Percentiles rank a stretch among this genome's conserved stretches.
Evolutionary conservation across 30 jellyfish, hydroid and myxozoan species (phyloP).

Genomic region (Pseudorhiza aurosa): DNA sequence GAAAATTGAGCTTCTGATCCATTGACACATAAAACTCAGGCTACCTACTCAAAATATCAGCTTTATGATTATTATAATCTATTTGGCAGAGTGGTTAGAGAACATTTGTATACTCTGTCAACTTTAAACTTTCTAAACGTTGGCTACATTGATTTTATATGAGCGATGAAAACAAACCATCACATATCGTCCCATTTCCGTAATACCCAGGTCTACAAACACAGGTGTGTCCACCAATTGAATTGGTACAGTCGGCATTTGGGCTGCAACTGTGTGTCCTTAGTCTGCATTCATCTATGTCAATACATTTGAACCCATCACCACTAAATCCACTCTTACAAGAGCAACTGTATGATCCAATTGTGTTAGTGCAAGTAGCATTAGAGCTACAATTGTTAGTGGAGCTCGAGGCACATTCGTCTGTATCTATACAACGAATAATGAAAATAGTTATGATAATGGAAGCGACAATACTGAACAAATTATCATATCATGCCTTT

Average conservation of each 20-base stretch:
- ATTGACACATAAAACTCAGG: too few relatives aligned
- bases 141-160: too few relatives aligned
- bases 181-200: conserved; percentile 35
- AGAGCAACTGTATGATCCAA: conserved; percentile 54
- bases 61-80: too few relatives aligned
- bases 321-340: conserved; percentile 46
- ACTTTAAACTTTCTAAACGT: too few relatives aligned
- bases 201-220: conserved; percentile 23
- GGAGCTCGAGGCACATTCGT: conserved; percentile 33
- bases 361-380: conserved; percentile 30
- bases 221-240: conserved; percentile 8
- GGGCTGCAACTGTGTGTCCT: conserved; percentile 25
- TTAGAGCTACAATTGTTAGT: conserved; percentile 52
- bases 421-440: background rate
- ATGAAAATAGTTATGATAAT: too few relatives aligned
- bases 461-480: too few relatives aligned
- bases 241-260: conserved; percentile 44
- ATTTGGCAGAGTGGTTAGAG: too few relatives aligned
- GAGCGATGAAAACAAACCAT: too few relatives aligned
- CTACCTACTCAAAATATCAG: too few relatives aligned
- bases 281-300: conserved; percentile 1
- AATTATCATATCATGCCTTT: too few relatives aligned
- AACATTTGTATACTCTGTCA: too few relatives aligned
- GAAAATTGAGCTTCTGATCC: too few relatives aligned
- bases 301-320: conserved; percentile 22